Evolutionary conservation across 2,797 vertebrate genomes (phyloP).

Genomic region (Heliangelus exortis): DNA sequence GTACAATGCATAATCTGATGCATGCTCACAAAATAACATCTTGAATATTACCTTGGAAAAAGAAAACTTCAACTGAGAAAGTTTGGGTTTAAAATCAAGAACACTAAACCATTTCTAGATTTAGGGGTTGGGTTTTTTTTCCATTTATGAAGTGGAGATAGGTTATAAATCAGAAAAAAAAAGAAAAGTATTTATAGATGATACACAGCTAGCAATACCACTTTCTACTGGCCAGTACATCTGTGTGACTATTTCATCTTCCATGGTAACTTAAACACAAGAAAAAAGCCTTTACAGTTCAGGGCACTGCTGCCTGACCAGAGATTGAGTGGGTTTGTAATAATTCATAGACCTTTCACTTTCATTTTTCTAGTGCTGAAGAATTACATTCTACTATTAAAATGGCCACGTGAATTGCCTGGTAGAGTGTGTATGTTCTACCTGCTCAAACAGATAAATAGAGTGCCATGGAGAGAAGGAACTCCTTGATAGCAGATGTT

Average conservation of each 20-base stretch:
- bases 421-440: not conserved
- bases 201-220: slow-evolving; percentile 81
- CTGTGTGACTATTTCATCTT: slow-evolving; percentile 86
- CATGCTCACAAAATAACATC: not conserved
- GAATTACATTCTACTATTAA: slow-evolving; percentile 70
- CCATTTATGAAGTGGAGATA: slow-evolving; percentile 30
- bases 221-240: slow-evolving; percentile 70
- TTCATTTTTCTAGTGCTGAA: slow-evolving; percentile 82
- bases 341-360: slow-evolving; percentile 90
- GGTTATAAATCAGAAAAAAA: slow-evolving; percentile 53
- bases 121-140: not conserved
- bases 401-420: slow-evolving; percentile 52
- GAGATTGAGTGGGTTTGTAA: slow-evolving; percentile 87
- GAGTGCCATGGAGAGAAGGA: rapidly evolving
- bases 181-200: slow-evolving; percentile 64
- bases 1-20: not conserved
- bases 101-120: not conserved
- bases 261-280: slow-evolving; percentile 89
- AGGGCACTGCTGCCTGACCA: slow-evolving; percentile 76
- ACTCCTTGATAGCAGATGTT: not conserved
- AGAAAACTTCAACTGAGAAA: not conserved
- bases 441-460: slow-evolving; percentile 19
- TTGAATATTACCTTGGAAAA: not conserved
- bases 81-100: not conserved
- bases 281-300: slow-evolving; percentile 84